Conservation (phyloP, 30 jellyfish, hydroid and myxozoan species). For the Clytia hemisphaerica region DNA sequence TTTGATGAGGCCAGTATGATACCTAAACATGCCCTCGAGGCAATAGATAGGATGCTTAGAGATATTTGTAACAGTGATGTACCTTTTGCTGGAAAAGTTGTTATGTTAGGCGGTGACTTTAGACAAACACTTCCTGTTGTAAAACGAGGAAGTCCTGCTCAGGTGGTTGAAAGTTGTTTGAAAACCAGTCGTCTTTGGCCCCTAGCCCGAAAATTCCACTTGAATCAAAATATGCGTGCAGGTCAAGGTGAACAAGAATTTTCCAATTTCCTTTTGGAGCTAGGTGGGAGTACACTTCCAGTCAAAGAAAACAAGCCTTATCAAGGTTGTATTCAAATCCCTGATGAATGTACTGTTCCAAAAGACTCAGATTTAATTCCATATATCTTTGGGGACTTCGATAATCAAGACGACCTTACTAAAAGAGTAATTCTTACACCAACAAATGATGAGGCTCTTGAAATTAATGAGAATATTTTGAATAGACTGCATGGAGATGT, state of each 20-base stretch:
- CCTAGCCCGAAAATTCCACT: background rate
- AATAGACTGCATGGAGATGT: background rate
- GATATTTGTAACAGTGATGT: background rate
- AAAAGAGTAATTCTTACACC: constrained; percentile 1
- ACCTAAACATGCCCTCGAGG: constrained; percentile 8
- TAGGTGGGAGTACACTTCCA: constrained; percentile 24
- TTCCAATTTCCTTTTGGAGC: background rate
- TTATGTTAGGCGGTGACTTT: constrained; percentile 11
- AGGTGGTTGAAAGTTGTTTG: background rate
- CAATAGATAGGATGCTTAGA: background rate
- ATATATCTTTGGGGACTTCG: no score
- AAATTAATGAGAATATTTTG: background rate
- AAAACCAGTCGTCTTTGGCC: constrained; percentile 11
- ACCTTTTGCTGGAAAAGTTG: background rate
- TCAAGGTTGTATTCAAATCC: background rate
- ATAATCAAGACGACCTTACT: no score
- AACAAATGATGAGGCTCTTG: background rate
- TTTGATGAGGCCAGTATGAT: constrained; percentile 33
- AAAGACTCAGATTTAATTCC: background rate
- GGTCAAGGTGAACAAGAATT: background rate
- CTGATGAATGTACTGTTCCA: background rate
- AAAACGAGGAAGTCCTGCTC: no score
- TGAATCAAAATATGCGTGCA: constrained; percentile 23
- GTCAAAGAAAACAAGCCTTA: background rate
- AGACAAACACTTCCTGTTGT: constrained; percentile 22